A percentile compares a stretch with the other conserved stretches of the same genome.
These are phyloP conservation scores for Branchellion lobata DNA, from an alignment of 2,888 invertebrate species.

Conservation along the genomic window DNA sequence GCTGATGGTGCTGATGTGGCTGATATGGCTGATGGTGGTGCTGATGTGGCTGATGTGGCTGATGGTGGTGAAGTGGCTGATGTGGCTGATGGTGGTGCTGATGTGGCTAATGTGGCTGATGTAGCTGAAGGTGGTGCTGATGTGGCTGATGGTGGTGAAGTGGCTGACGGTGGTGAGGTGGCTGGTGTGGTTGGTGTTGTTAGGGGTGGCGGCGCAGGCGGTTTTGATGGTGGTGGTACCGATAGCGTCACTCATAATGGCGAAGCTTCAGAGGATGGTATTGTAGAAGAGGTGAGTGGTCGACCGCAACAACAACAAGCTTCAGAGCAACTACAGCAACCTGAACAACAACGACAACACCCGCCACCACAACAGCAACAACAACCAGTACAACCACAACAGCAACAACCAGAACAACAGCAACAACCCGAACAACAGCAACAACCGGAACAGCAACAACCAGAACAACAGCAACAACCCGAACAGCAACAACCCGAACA, in stretches of 20 bases:
- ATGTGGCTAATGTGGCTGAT: slow-evolving; percentile 32
- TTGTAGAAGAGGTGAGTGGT: no score
- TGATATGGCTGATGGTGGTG: not conserved
- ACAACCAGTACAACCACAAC: not conserved
- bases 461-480: not conserved
- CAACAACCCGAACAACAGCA: slow-evolving; percentile 1
- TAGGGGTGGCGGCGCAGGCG: slow-evolving; percentile 38
- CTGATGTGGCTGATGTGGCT: slow-evolving; percentile 16
- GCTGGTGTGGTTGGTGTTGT: not conserved
- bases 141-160: not conserved
- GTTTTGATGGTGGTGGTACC: slow-evolving; percentile 49
- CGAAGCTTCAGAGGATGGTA: not conserved
- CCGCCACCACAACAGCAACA: not conserved
- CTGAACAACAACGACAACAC: not conserved
- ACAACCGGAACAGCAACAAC: not conserved
- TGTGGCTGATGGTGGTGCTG: slow-evolving; percentile 11
- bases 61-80: not conserved
- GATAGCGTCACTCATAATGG: not conserved
- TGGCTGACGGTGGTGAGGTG: not conserved
- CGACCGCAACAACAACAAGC: not conserved
- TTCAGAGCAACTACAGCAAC: not conserved
- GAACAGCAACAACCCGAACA: not conserved
- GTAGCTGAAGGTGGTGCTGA: slow-evolving; percentile 48
- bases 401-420: not conserved
- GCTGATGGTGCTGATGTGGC: not conserved